These are phyloP conservation scores for Phasia obesa DNA, from an alignment of 2,888 invertebrate genomes.

Conservation along the genomic window DNA sequence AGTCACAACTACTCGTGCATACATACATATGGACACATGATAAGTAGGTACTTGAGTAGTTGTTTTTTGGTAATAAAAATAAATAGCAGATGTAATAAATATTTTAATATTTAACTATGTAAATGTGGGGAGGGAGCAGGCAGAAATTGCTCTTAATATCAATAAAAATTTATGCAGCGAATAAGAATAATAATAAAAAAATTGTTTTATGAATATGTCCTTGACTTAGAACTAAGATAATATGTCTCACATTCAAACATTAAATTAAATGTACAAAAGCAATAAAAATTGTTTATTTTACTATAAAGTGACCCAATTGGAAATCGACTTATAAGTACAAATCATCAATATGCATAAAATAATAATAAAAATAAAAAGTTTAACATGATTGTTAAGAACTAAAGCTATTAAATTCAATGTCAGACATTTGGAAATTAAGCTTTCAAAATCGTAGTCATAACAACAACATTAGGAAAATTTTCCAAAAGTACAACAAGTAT, in stretches of 20 bases:
- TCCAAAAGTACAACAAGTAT: too few relatives aligned
- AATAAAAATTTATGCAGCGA: conserved; percentile 28
- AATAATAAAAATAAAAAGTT: neutral
- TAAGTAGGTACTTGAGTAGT: neutral
- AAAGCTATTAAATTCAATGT: too few relatives aligned
- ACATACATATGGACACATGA: neutral
- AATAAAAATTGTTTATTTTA: neutral
- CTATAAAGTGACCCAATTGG: conserved; percentile 9
- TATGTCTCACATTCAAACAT: neutral
- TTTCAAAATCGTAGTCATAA: too few relatives aligned
- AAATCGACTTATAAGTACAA: neutral
- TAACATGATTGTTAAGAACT: too few relatives aligned
- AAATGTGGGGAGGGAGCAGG: neutral
- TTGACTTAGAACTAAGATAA: conserved; percentile 52
- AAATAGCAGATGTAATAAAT: conserved; percentile 15
- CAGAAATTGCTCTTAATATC: conserved; percentile 31
- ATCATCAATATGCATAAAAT: neutral
- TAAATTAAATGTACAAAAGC: neutral
- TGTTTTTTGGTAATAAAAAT: conserved; percentile 20
- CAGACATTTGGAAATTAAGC: too few relatives aligned
- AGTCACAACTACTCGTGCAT: neutral
- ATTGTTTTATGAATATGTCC: conserved; percentile 54
- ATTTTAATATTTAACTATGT: conserved; percentile 12
- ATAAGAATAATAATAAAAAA: conserved; percentile 9
- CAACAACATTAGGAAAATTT: too few relatives aligned